Evolutionary conservation across 2,113 vertebrate genomes (phyloP).

Genomic region (Muscicapa adusta): DNA sequence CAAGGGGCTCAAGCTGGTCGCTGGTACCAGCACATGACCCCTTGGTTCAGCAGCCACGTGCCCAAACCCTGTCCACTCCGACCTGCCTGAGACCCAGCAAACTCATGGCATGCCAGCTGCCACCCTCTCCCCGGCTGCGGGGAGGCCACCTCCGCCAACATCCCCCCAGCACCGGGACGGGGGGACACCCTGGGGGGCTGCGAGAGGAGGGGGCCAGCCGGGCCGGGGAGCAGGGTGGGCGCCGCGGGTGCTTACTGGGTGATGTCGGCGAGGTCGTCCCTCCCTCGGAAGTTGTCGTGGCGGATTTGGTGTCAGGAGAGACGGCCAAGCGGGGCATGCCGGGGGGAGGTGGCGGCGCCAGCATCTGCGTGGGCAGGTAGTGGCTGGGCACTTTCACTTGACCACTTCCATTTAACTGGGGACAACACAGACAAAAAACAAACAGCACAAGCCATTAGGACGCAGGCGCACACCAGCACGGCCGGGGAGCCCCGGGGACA

Average conservation of each 20-base stretch:
- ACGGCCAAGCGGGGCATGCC: constrained; percentile 83
- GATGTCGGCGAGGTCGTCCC: constrained; percentile 86
- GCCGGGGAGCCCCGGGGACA: not conserved
- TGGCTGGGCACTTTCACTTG: constrained; percentile 91
- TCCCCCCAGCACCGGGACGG: not conserved
- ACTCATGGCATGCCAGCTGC: constrained; percentile 32
- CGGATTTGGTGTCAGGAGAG: constrained; percentile 87
- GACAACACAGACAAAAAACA: constrained; percentile 72
- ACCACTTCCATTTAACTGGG: constrained; percentile 91
- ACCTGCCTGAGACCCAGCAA: constrained; percentile 63
- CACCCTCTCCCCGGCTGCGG: constrained; percentile 11
- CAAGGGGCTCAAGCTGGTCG: not conserved
- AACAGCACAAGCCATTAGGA: constrained; percentile 66
- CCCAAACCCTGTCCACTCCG: not conserved
- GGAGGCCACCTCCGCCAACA: constrained; percentile 33
- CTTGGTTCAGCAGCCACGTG: not conserved
- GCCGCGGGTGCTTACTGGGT: constrained; percentile 83
- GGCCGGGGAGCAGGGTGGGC: constrained; percentile 40
- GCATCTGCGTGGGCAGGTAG: constrained; percentile 92
- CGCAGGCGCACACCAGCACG: not conserved
- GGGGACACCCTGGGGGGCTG: not conserved
- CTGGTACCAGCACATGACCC: not conserved
- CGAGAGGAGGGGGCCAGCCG: constrained; percentile 13
- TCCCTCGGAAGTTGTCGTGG: constrained; percentile 85
- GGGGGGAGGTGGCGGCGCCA: constrained; percentile 84